Percentiles rank a stretch among this genome's conserved stretches.
Conservation (phyloP, 2,888 invertebrate genomes). For the Marasmarcha lunaedactyla region DNA sequence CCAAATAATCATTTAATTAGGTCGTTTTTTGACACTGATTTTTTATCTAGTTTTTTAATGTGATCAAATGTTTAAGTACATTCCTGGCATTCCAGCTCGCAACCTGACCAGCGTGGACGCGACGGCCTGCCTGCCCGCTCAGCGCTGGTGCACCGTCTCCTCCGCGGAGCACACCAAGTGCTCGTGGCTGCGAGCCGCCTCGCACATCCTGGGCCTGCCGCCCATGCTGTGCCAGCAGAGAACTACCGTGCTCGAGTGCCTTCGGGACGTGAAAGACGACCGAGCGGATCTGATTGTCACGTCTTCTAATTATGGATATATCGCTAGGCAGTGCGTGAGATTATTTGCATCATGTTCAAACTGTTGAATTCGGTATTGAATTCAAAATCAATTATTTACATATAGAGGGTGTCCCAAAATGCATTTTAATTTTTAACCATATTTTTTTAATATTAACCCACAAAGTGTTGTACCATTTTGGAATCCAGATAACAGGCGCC, state of each 20-base stretch:
- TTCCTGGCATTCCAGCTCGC: too few species aligned
- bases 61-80: too few species aligned
- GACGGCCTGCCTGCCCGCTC: slow-evolving; percentile 33
- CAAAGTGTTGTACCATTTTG: too few species aligned
- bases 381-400: background rate
- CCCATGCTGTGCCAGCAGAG: slow-evolving; percentile 68
- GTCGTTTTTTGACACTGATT: too few species aligned
- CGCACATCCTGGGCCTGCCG: slow-evolving; percentile 68
- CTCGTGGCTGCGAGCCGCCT: slow-evolving; percentile 66
- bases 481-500: too few species aligned
- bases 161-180: slow-evolving; percentile 70
- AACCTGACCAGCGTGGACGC: slow-evolving; percentile 27
- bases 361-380: background rate
- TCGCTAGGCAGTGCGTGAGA: slow-evolving; percentile 74
- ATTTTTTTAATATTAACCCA: too few species aligned
- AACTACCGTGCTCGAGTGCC: slow-evolving; percentile 57
- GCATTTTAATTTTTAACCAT: too few species aligned
- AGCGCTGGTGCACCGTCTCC: slow-evolving; percentile 74
- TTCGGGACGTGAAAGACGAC: slow-evolving; percentile 57
- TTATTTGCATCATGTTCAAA: too few species aligned
- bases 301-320: slow-evolving; percentile 73
- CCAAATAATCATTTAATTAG: too few species aligned
- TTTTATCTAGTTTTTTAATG: too few species aligned
- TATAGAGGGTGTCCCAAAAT: background rate
- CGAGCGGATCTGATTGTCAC: slow-evolving; percentile 71